Evolutionary conservation across 2,797 vertebrate species (phyloP).

Genomic region (Mycteria americana): DNA sequence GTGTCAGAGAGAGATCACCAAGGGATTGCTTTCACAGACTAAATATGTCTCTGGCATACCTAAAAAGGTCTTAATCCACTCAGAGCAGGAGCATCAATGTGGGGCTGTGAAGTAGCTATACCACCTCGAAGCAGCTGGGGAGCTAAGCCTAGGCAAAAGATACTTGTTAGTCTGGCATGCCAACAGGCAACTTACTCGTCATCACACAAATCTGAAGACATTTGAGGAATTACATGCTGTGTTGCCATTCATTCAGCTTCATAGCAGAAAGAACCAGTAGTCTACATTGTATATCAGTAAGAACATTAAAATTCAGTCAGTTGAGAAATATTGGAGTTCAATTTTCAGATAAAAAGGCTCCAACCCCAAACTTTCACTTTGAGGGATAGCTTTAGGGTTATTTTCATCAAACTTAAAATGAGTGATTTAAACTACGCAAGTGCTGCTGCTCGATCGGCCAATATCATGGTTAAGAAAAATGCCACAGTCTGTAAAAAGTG

Average conservation of each 20-base stretch:
- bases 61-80: not conserved
- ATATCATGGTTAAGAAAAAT: not conserved
- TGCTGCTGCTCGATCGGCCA: not conserved
- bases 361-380: not conserved
- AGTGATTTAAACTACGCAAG: not conserved
- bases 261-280: not conserved
- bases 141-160: not conserved
- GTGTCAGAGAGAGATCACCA: not conserved
- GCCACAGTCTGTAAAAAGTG: not conserved
- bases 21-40: not conserved
- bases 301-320: not conserved
- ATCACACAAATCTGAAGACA: not conserved
- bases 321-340: not conserved
- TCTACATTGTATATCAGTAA: not conserved
- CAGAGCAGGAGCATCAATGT: not conserved
- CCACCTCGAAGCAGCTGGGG: not conserved
- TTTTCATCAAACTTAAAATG: not conserved
- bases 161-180: not conserved
- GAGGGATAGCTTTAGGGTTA: not conserved
- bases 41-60: not conserved
- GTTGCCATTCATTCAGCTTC: not conserved
- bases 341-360: not conserved
- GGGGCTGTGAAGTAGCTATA: not conserved
- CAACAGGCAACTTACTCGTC: not conserved
- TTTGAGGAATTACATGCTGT: not conserved